Base-by-base conservation (phyloP, 1,140 invertebrate genomes). In the Nebria ingens region DNA sequence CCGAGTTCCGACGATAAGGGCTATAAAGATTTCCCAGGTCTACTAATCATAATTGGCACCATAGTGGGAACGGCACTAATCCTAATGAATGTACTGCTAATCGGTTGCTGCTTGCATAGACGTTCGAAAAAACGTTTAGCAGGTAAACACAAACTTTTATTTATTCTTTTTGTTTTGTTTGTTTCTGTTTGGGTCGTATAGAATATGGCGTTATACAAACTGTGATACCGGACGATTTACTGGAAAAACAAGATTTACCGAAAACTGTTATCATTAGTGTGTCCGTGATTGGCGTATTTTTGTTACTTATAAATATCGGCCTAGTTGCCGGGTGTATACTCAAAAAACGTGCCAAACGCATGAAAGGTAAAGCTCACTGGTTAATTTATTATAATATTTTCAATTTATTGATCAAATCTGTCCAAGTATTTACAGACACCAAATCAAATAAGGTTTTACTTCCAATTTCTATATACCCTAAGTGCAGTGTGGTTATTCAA, bases 311-410 rank as follows among this genome's bases (percentile, higher is more conserved):
- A 61, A 93, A 93, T 73, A 82, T 89, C 58, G 81, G 81, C 56
- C 79, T 93, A 57, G 87, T 93, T 59, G 81, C 86, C 56, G 91
- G 86, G 76, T 91, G 90, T 75, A 76, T 92, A 63, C 81, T 87
- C 52, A 83, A 86, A 71, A 80, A 87, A 69, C 79, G 82, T 58
- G 82, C 76, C 60, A 84, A 84, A 70, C 61, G 79, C 57, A 64
- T 78, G 6, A 80, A 81, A 82, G 81, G 81, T 83, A 65, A 71
- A 52, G 42, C 54, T 58, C 62, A 45, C 23, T 57, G 49, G 54
- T 54, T 52, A 53, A 55, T 52, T 15, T 42, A 40, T 45, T 54
- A 52, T 55, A 21, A 23, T 13, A 2, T 55, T 19, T 52, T 53
- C 21, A 9, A n/a, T 34, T n/a, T n/a, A n/a, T n/a, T n/a, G n/a